Conservation (phyloP, 1,140 invertebrate species). For the Drepana arcuata region DNA sequence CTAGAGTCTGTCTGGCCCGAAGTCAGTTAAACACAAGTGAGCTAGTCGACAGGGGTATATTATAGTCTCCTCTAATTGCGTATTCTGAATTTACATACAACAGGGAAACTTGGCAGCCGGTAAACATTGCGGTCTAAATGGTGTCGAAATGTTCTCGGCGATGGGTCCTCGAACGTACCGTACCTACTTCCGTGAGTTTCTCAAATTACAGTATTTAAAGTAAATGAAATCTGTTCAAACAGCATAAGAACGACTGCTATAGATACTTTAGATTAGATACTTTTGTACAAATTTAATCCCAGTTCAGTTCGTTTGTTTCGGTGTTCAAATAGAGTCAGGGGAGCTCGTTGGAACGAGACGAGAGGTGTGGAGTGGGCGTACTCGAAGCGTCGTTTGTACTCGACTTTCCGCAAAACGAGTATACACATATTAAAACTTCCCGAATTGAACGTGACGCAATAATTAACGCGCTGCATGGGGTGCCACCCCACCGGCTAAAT, state of each 20-base stretch:
- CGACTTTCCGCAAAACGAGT: constrained; percentile 39
- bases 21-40: constrained; percentile 24
- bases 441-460: constrained; percentile 46
- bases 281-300: constrained; percentile 40
- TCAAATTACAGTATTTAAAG: constrained; percentile 4
- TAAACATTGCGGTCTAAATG: constrained; percentile 21
- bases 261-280: too few species aligned
- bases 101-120: constrained; percentile 35
- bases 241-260: too few species aligned
- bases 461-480: constrained; percentile 31
- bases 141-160: constrained; percentile 12
- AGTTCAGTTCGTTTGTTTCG: constrained; percentile 42
- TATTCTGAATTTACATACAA: constrained; percentile 37
- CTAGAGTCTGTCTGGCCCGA: constrained; percentile 15
- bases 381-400: constrained; percentile 46
- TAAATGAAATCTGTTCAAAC: constrained; percentile 5
- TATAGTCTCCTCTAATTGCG: constrained; percentile 38
- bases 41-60: constrained; percentile 25
- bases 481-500: constrained; percentile 15
- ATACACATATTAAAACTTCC: constrained; percentile 65
- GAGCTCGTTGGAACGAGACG: constrained; percentile 36
- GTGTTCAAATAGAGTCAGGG: constrained; percentile 53
- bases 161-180: constrained; percentile 3
- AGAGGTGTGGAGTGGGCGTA: constrained; percentile 40
- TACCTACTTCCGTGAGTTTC: too few species aligned